phyloP scores from a whole-genome alignment of 1,140 invertebrate genomes.

The Metaphire vulgaris region DNA sequence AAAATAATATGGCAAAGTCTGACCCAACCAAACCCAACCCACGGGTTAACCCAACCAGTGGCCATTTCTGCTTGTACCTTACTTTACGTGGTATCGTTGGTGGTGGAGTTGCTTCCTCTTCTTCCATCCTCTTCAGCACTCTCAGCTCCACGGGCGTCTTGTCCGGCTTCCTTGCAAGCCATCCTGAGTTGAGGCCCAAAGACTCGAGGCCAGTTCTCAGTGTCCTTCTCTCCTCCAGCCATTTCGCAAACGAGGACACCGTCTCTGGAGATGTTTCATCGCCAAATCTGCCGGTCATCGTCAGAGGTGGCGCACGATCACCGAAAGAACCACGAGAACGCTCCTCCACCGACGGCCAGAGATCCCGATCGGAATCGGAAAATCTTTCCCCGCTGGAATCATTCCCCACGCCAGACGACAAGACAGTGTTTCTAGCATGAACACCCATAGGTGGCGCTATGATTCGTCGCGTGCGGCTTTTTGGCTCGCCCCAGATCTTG shows the following conservation, averaged over 20 bases:
- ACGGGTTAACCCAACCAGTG: too few species aligned
- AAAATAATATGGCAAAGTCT: too few species aligned
- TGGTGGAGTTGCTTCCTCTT: constrained; percentile 12
- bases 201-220: constrained; percentile 41
- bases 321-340: neutral
- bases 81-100: too few species aligned
- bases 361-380: neutral
- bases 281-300: too few species aligned
- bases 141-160: constrained; percentile 41
- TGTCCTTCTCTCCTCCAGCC: constrained; percentile 42
- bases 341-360: neutral
- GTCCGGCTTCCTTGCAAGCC: constrained; percentile 41
- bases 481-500: constrained; percentile 46
- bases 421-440: too few species aligned
- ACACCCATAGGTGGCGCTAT: constrained; percentile 43
- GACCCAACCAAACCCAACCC: too few species aligned
- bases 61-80: too few species aligned
- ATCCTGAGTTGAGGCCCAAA: constrained; percentile 42
- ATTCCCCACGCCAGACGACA: neutral
- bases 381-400: neutral
- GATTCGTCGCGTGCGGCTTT: constrained; percentile 40
- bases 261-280: too few species aligned
- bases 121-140: constrained; percentile 35
- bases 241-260: constrained; percentile 38
- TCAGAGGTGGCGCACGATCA: constrained; percentile 18